Conservation (phyloP, 1,140 invertebrate genomes). For the Protaetia brevitarsis region DNA sequence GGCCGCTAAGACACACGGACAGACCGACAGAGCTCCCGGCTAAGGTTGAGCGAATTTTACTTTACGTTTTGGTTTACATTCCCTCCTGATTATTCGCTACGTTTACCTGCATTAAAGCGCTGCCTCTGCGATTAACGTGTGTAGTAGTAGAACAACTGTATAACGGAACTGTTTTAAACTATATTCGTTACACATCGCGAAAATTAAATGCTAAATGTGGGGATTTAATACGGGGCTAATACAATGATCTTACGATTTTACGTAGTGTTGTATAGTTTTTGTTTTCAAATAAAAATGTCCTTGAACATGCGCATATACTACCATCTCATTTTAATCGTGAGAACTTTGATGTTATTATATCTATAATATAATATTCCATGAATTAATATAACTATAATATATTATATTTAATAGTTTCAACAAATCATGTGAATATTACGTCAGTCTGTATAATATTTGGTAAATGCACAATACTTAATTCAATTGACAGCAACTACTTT, state of each 20-base stretch:
- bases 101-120: not conserved
- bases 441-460: too few species aligned
- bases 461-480: not conserved
- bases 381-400: too few species aligned
- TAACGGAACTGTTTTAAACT: not conserved
- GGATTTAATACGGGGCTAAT: too few species aligned
- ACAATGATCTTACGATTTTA: too few species aligned
- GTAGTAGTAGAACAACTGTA: not conserved
- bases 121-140: not conserved
- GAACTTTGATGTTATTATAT: too few species aligned
- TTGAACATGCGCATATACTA: not conserved
- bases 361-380: too few species aligned
- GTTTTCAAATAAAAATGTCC: not conserved
- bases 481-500: not conserved
- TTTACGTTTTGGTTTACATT: slow-evolving; percentile 8
- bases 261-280: too few species aligned
- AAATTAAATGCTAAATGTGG: too few species aligned
- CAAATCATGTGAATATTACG: too few species aligned
- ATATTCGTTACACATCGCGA: not conserved
- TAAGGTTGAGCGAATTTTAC: slow-evolving; percentile 10
- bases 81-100: slow-evolving; percentile 12
- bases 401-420: not conserved
- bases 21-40: not conserved
- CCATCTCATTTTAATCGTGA: too few species aligned
- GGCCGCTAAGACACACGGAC: not conserved